phyloP scores from a whole-genome alignment of 2,888 invertebrate genomes.

The Tubulanus polymorphus region DNA sequence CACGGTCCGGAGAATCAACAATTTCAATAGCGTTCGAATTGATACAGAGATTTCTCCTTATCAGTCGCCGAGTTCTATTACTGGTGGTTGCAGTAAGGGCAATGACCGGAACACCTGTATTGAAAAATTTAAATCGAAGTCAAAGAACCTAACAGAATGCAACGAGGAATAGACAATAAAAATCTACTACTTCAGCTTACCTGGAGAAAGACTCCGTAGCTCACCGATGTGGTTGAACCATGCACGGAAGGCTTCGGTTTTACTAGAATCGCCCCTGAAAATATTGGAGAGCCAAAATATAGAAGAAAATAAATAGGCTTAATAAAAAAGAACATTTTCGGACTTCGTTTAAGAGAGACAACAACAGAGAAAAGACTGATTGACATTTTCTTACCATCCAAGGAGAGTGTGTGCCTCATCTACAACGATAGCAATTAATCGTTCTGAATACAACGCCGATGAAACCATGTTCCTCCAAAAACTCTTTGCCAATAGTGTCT shows the following conservation, averaged over 20 bases:
- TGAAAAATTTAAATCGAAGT: no score
- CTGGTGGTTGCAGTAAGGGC: constrained; percentile 17
- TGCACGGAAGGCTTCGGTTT: constrained; percentile 16
- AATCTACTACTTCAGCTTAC: no score
- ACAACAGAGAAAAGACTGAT: no score
- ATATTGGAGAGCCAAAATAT: background rate
- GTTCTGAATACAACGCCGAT: constrained; percentile 4
- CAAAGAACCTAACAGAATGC: no score
- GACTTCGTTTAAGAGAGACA: no score
- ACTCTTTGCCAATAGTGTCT: constrained; percentile 6
- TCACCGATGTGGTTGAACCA: constrained; percentile 20
- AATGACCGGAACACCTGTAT: constrained; percentile 5
- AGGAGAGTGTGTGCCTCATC: constrained; percentile 17
- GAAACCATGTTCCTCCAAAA: constrained; percentile 11
- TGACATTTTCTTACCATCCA: constrained; percentile 10
- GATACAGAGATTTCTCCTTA: constrained; percentile 8
- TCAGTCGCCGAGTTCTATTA: constrained; percentile 3
- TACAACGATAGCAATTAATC: constrained; percentile 9
- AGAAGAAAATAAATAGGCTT: background rate
- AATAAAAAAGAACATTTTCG: no score
- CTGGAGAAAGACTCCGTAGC: constrained; percentile 8
- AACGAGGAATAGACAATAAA: no score
- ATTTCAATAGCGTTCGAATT: constrained; percentile 1
- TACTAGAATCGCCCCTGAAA: constrained; percentile 11
- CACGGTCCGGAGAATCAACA: constrained; percentile 6